Percentiles rank a stretch among this genome's conserved stretches.
phyloP scores from a whole-genome alignment of 2,888 invertebrate species.

The Gymnosoma rotundatum region DNA sequence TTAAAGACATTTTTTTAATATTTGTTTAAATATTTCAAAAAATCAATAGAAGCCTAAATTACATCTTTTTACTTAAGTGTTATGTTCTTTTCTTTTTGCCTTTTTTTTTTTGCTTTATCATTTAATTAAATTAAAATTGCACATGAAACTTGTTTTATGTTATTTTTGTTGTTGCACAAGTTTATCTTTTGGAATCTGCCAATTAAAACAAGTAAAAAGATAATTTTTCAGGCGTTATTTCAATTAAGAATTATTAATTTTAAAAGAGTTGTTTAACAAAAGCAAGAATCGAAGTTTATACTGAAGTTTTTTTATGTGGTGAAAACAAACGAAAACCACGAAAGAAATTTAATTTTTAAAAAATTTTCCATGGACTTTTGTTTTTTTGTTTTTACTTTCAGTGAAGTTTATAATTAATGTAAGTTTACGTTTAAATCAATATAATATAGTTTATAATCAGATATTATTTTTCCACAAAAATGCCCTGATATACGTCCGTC shows the following conservation, averaged over 20 bases:
- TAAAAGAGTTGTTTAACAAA: background rate
- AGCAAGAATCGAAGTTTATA: too few relatives aligned
- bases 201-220: slow-evolving; percentile 12
- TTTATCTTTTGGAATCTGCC: background rate
- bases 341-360: too few relatives aligned
- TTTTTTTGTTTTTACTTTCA: too few relatives aligned
- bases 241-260: slow-evolving; percentile 19
- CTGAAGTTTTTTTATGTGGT: too few relatives aligned
- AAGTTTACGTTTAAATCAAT: too few relatives aligned
- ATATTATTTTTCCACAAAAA: too few relatives aligned
- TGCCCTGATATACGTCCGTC: too few relatives aligned
- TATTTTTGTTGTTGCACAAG: background rate
- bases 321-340: too few relatives aligned
- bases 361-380: too few relatives aligned
- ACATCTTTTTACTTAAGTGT: background rate
- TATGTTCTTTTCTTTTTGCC: background rate
- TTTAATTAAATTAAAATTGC: slow-evolving; percentile 47
- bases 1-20: background rate
- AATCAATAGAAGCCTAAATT: slow-evolving; percentile 2
- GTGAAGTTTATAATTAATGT: too few relatives aligned
- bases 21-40: background rate
- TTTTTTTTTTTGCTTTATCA: background rate
- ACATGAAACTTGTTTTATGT: background rate
- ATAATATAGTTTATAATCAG: too few relatives aligned
- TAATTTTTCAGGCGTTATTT: background rate